Conservation (phyloP, 2,797 vertebrate species). For the Anguilla pacifica region DNA sequence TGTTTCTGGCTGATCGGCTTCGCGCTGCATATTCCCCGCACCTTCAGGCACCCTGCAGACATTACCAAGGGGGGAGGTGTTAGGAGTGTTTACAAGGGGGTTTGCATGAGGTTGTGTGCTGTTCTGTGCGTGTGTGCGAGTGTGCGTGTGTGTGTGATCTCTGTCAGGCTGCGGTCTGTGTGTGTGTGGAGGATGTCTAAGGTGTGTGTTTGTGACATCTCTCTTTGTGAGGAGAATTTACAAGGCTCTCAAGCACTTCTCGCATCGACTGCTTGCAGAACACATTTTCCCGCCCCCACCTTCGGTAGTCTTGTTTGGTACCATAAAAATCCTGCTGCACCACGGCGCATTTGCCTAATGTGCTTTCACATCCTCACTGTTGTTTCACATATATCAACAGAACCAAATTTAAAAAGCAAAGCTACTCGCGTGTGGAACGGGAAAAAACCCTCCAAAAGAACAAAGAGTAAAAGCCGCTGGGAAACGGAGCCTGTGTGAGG, state of each 20-base stretch:
- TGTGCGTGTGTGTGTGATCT: background rate
- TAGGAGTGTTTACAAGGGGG: background rate
- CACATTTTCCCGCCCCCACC: background rate
- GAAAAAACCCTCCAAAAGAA: background rate
- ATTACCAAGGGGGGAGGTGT: slow-evolving; percentile 18
- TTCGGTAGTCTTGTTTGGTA: background rate
- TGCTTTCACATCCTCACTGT: background rate
- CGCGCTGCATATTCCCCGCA: background rate
- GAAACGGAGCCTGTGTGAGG: background rate
- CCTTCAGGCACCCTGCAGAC: slow-evolving; percentile 32
- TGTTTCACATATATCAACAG: background rate
- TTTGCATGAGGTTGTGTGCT: background rate
- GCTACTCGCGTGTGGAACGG: background rate
- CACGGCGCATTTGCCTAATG: background rate
- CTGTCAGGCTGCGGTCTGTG: background rate
- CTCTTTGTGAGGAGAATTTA: background rate
- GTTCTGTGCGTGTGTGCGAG: background rate
- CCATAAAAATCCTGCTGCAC: background rate
- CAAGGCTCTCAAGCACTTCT: background rate
- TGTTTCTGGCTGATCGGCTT: background rate
- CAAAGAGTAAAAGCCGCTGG: background rate
- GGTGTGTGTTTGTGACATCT: background rate
- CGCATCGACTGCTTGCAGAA: background rate
- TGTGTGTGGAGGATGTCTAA: background rate
- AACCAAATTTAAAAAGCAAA: background rate